Conservation (phyloP, 2,797 vertebrate species). For the Peromyscus attwateri region DNA sequence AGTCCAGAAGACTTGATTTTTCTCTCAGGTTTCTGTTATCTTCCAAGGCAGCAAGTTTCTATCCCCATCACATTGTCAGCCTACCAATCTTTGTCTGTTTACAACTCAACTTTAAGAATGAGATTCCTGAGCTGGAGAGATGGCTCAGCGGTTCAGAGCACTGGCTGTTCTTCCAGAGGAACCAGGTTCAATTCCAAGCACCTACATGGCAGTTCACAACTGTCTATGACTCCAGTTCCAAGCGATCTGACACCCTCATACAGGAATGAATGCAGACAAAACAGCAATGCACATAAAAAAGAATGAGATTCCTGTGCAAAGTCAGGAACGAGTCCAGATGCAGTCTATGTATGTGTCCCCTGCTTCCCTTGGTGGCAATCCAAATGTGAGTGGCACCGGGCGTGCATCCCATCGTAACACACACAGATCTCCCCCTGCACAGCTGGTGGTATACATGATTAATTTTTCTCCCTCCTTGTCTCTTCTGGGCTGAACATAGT, state of each 20-base stretch:
- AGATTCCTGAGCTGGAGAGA: not conserved
- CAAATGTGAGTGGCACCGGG: not conserved
- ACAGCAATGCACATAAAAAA: not conserved
- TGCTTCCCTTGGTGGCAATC: not conserved
- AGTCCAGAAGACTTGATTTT: not conserved
- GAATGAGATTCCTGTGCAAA: not conserved
- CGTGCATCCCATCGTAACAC: not conserved
- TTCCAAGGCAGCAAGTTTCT: not conserved
- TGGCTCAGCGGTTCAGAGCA: not conserved
- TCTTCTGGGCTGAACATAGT: not conserved
- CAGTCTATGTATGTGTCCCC: fast-evolving
- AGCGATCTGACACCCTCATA: not conserved
- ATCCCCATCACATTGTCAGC: not conserved
- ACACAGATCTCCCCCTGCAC: no score
- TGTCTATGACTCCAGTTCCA: not conserved
- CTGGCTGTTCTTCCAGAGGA: not conserved
- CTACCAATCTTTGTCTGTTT: not conserved
- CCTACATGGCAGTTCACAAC: not conserved
- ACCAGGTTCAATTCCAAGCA: not conserved
- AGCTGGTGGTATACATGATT: not conserved
- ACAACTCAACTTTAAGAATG: not conserved
- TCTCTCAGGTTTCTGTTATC: not conserved
- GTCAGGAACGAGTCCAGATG: not conserved
- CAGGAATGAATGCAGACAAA: not conserved
- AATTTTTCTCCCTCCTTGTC: not conserved